A percentile compares a stretch with the other conserved stretches of the same genome.
phyloP scores from a whole-genome alignment of 2,888 invertebrate species.

The Altica lythri region DNA sequence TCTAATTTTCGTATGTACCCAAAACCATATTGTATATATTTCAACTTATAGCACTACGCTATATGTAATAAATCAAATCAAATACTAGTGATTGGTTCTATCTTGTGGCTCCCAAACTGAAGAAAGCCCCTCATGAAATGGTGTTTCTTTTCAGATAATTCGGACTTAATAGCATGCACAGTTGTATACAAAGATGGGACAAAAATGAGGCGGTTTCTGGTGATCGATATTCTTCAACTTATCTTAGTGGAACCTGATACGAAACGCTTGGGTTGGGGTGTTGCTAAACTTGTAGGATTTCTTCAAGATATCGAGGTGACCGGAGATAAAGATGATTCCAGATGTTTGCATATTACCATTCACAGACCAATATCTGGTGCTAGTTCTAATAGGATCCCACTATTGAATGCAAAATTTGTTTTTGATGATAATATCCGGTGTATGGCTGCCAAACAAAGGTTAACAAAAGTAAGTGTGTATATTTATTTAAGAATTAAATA shows the following conservation, averaged over 20 bases:
- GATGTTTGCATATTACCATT: conserved; percentile 91
- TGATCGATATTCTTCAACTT: conserved; percentile 92
- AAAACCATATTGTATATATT: too few species aligned
- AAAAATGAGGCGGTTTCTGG: conserved; percentile 90
- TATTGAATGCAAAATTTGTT: conserved; percentile 90
- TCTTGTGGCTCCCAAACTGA: conserved; percentile 35
- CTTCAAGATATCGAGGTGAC: conserved; percentile 94
- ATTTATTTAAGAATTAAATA: background rate
- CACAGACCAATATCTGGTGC: conserved; percentile 74
- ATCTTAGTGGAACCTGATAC: conserved; percentile 97
- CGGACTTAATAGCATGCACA: conserved; percentile 95
- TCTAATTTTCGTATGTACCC: too few species aligned
- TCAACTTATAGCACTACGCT: too few species aligned
- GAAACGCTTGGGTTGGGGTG: conserved; percentile 90
- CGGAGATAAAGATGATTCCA: conserved; percentile 95
- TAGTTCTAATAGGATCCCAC: conserved; percentile 73
- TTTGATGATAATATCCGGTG: conserved; percentile 99
- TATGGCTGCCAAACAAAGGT: conserved; percentile 95
- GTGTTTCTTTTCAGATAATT: conserved; percentile 77
- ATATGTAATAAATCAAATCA: conserved; percentile 5
- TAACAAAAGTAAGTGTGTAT: conserved; percentile 68
- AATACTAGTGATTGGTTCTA: conserved; percentile 41
- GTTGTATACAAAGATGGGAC: conserved; percentile 88
- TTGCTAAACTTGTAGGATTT: conserved; percentile 94
- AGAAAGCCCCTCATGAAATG: conserved; percentile 42